These are phyloP conservation scores for Dendrocincla tyrannina DNA, from an alignment of 2,797 vertebrate genomes.

Conservation along the genomic window DNA sequence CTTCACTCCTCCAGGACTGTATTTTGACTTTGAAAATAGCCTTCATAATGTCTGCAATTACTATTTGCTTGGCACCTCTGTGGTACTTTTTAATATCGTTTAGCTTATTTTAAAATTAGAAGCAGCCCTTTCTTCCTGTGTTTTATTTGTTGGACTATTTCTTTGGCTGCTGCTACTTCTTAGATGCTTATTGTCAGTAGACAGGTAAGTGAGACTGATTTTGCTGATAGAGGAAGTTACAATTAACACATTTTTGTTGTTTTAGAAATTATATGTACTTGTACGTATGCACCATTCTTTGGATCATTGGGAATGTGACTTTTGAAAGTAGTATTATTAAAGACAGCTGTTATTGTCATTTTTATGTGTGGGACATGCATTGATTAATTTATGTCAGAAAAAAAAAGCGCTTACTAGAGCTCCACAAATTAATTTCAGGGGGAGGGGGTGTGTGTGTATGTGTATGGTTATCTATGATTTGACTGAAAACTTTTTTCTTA, in stretches of 20 bases:
- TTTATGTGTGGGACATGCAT: neutral
- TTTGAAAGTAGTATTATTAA: neutral
- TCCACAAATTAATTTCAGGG: neutral
- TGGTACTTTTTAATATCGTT: neutral
- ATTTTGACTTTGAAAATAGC: neutral
- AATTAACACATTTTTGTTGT: neutral
- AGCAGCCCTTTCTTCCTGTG: neutral
- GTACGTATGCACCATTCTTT: neutral
- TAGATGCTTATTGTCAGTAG: neutral
- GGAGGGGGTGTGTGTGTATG: neutral
- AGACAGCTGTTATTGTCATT: neutral
- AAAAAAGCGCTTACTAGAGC: neutral
- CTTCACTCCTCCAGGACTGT: neutral
- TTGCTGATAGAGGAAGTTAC: neutral
- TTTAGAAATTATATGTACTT: neutral
- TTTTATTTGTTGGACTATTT: neutral
- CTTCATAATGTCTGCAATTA: neutral
- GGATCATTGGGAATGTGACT: neutral
- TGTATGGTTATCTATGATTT: neutral
- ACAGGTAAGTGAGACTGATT: neutral
- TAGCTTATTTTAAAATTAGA: neutral
- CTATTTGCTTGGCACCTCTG: neutral
- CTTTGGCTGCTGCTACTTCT: neutral
- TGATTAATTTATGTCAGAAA: neutral
- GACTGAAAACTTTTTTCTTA: neutral